Evolutionary conservation across 2,888 invertebrate species (phyloP).

Genomic region (Coremacera marginata): DNA sequence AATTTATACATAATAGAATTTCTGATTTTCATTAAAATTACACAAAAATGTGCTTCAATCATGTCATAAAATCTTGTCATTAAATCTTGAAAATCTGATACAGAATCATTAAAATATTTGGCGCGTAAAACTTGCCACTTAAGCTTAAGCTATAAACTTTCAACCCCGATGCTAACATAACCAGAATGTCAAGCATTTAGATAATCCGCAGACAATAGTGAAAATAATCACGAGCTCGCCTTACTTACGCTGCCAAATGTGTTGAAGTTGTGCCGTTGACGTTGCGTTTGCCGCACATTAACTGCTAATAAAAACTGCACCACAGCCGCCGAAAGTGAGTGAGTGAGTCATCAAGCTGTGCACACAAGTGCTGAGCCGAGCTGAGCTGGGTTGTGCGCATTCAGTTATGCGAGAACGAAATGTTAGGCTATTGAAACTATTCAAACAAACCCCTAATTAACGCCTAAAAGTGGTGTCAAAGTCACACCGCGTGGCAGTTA

Average conservation of each 20-base stretch:
- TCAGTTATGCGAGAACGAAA: background rate
- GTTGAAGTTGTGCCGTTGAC: background rate
- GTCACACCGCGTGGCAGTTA: conserved; percentile 38
- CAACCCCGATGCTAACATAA: background rate
- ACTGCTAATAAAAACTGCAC: conserved; percentile 22
- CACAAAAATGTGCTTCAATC: too few relatives aligned
- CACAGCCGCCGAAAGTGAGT: background rate
- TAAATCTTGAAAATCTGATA: background rate
- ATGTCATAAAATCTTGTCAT: background rate
- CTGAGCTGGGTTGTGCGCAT: background rate
- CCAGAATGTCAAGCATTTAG: conserved; percentile 15
- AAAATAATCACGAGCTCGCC: background rate
- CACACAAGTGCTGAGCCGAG: conserved; percentile 44
- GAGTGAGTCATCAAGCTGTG: conserved; percentile 44
- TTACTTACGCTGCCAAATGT: background rate
- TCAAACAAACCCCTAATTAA: conserved; percentile 47
- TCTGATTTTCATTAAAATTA: too few relatives aligned
- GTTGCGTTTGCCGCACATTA: conserved; percentile 2
- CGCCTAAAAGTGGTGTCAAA: conserved; percentile 49
- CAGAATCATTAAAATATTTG: background rate
- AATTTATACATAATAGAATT: too few relatives aligned
- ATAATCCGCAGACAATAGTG: conserved; percentile 23
- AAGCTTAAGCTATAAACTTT: background rate
- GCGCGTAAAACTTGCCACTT: background rate
- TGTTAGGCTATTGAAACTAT: background rate